Percentiles rank a stretch among this genome's conserved stretches.
phyloP scores from a whole-genome alignment of 2,888 invertebrate species.

The Hedychridium roseum region DNA sequence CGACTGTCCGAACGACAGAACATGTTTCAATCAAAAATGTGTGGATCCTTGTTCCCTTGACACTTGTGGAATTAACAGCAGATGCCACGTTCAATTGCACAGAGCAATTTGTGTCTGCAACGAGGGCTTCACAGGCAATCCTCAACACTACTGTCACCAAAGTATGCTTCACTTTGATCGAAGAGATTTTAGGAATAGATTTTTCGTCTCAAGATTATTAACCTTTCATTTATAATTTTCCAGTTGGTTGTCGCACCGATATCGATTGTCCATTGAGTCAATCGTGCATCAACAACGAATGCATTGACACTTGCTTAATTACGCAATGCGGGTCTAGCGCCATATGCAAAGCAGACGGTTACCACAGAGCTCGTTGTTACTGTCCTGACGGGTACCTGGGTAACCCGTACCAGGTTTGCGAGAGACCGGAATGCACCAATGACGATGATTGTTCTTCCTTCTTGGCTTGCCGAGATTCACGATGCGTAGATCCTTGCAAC shows the following conservation, averaged over 20 bases:
- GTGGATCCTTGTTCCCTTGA: slow-evolving; percentile 77
- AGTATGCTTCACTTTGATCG: slow-evolving; percentile 65
- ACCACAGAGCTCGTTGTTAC: slow-evolving; percentile 81
- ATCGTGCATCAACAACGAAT: slow-evolving; percentile 83
- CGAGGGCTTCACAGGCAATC: slow-evolving; percentile 85
- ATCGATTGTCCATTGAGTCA: slow-evolving; percentile 84
- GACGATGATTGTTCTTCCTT: slow-evolving; percentile 82
- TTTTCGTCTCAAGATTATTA: too few species aligned
- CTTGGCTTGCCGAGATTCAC: slow-evolving; percentile 79
- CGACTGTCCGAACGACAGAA: slow-evolving; percentile 84
- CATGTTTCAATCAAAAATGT: slow-evolving; percentile 81
- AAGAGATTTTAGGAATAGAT: too few species aligned
- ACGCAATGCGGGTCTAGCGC: slow-evolving; percentile 84
- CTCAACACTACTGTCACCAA: slow-evolving; percentile 79
- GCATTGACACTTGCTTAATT: slow-evolving; percentile 80
- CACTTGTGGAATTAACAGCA: slow-evolving; percentile 80
- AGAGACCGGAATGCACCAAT: slow-evolving; percentile 77
- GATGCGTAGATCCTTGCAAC: slow-evolving; percentile 85
- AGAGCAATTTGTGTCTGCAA: slow-evolving; percentile 83
- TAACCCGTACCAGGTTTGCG: slow-evolving; percentile 81
- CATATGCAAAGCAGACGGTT: slow-evolving; percentile 77
- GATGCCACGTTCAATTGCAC: slow-evolving; percentile 80
- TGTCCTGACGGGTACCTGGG: slow-evolving; percentile 80
- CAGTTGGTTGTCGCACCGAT: slow-evolving; percentile 85
- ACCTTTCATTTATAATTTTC: slow-evolving; percentile 39